Percentiles rank a stretch among this genome's conserved stretches.
phyloP scores from a whole-genome alignment of 2,113 vertebrate species.

The Pogona vitticeps region DNA sequence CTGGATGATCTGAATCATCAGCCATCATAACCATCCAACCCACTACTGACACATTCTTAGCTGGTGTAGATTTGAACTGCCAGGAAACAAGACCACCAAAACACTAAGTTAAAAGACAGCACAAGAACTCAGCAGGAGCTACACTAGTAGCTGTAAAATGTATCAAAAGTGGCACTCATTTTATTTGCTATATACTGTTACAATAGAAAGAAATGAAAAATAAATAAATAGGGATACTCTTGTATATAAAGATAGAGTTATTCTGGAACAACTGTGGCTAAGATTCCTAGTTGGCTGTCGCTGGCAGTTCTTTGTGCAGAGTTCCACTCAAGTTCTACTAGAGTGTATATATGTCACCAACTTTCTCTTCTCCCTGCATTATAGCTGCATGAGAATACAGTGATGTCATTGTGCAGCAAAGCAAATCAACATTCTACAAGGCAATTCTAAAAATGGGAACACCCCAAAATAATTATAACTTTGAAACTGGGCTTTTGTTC shows the following conservation, averaged over 20 bases:
- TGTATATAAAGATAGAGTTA: background rate
- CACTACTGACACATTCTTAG: slow-evolving; percentile 90
- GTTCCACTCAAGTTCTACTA: background rate
- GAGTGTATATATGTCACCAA: background rate
- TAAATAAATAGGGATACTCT: background rate
- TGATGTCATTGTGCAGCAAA: too few relatives aligned
- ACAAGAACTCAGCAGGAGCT: slow-evolving; percentile 6
- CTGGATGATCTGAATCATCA: slow-evolving; percentile 94
- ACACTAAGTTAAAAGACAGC: background rate
- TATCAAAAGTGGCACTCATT: background rate
- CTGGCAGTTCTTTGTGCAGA: background rate
- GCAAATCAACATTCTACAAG: too few relatives aligned
- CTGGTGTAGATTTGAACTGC: slow-evolving; percentile 96
- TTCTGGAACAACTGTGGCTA: background rate
- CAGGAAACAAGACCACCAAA: background rate
- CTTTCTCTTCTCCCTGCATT: too few relatives aligned
- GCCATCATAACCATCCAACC: slow-evolving; percentile 99
- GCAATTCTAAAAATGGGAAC: too few relatives aligned
- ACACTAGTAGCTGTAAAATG: background rate
- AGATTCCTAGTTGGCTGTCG: background rate
- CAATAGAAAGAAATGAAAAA: background rate
- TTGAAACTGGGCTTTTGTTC: too few relatives aligned
- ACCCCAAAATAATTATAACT: too few relatives aligned
- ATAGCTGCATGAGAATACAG: too few relatives aligned
- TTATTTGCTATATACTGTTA: background rate